Evolutionary conservation across 2,888 invertebrate species (phyloP).

Genomic region (Itoplectis maculator): DNA sequence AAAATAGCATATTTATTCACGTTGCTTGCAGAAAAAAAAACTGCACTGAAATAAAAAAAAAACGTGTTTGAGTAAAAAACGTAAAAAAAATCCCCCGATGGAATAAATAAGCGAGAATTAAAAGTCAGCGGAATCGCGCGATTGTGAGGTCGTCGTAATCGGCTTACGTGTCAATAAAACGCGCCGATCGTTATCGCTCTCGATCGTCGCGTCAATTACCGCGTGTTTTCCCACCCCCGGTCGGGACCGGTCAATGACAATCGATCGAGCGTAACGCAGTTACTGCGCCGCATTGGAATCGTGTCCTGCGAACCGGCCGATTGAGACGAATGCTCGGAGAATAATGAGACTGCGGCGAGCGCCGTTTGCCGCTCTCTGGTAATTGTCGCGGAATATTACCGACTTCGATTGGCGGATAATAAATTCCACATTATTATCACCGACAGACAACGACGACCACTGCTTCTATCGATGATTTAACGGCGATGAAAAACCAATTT

Average conservation of each 20-base stretch:
- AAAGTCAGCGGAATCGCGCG: background rate
- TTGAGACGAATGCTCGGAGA: background rate
- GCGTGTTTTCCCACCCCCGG: slow-evolving; percentile 34
- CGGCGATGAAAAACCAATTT: slow-evolving; percentile 82
- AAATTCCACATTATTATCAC: slow-evolving; percentile 7
- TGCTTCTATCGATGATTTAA: slow-evolving; percentile 7
- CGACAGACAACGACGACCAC: slow-evolving; percentile 18
- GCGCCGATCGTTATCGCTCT: slow-evolving; percentile 37
- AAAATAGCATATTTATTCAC: background rate
- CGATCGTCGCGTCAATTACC: slow-evolving; percentile 46
- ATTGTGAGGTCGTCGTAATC: background rate
- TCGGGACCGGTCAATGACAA: slow-evolving; percentile 71
- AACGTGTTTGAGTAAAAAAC: too few relatives aligned
- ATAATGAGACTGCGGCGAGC: background rate
- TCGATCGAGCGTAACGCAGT: slow-evolving; percentile 68
- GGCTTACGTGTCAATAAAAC: slow-evolving; percentile 30
- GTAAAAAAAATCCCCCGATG: too few relatives aligned
- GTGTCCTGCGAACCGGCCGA: slow-evolving; percentile 3
- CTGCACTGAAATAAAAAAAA: too few relatives aligned
- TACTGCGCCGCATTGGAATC: slow-evolving; percentile 65
- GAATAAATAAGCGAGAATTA: too few relatives aligned
- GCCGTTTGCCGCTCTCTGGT: slow-evolving; percentile 2
- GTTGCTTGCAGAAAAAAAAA: too few relatives aligned
- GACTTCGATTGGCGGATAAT: slow-evolving; percentile 33
- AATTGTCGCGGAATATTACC: slow-evolving; percentile 29